Evolutionary conservation across 2,888 invertebrate species (phyloP).

Genomic region (Thera obeliscata): DNA sequence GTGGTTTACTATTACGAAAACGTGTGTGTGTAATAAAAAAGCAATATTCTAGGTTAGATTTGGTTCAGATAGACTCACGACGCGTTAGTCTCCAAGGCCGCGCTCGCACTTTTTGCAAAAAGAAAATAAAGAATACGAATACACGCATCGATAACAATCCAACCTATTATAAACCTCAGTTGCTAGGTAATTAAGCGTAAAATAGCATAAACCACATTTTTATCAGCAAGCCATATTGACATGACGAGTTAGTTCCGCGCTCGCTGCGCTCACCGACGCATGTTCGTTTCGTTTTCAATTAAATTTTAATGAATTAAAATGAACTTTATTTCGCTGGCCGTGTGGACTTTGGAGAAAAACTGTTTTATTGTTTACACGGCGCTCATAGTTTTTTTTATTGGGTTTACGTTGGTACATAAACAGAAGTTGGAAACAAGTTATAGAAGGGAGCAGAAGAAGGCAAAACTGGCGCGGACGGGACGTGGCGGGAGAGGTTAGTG

Average conservation of each 20-base stretch:
- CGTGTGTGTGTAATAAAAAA: too few relatives aligned
- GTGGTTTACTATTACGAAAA: too few relatives aligned
- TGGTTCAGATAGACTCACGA: too few relatives aligned
- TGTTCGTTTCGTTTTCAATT: slow-evolving; percentile 25
- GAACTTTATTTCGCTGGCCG: slow-evolving; percentile 71
- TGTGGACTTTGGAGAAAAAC: slow-evolving; percentile 75
- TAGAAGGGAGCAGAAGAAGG: slow-evolving; percentile 56
- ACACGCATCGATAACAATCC: slow-evolving; percentile 5
- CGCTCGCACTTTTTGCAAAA: slow-evolving; percentile 18
- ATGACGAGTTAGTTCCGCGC: slow-evolving; percentile 42
- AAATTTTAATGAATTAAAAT: slow-evolving; percentile 49
- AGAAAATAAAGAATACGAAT: slow-evolving; percentile 19
- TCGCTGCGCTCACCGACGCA: slow-evolving; percentile 35
- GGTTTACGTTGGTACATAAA: slow-evolving; percentile 72
- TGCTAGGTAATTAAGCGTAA: slow-evolving; percentile 13
- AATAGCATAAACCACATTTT: slow-evolving; percentile 17
- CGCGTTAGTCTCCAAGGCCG: slow-evolving; percentile 5
- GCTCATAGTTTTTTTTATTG: slow-evolving; percentile 67
- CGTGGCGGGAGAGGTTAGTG: slow-evolving; percentile 62
- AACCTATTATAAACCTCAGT: slow-evolving; percentile 20
- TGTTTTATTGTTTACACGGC: slow-evolving; percentile 73
- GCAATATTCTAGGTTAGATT: too few relatives aligned
- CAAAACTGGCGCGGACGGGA: slow-evolving; percentile 58
- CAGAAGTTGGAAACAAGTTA: slow-evolving; percentile 66
- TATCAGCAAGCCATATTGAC: slow-evolving; percentile 31